A percentile compares a stretch with the other conserved stretches of the same genome.
These are phyloP conservation scores for Propithecus deckenii DNA, from an alignment of 2,797 vertebrate genomes.

Conservation along the genomic window DNA sequence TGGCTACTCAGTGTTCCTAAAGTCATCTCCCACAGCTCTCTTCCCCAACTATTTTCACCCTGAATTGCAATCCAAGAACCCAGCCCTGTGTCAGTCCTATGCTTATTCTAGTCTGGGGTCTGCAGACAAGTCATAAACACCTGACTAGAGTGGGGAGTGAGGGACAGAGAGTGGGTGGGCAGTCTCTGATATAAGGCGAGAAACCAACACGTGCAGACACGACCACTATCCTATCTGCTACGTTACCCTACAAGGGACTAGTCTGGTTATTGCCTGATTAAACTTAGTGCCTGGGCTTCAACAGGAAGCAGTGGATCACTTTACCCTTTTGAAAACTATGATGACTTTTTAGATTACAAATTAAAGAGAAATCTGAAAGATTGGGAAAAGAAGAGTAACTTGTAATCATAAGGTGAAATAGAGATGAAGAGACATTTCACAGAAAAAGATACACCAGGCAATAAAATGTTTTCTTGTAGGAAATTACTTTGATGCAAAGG, in stretches of 20 bases:
- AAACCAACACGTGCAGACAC: not conserved
- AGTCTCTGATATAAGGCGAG: not conserved
- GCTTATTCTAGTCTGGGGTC: not conserved
- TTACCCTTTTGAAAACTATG: not conserved
- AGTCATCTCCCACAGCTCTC: not conserved
- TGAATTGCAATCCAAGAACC: not conserved
- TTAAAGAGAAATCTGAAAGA: conserved; percentile 34
- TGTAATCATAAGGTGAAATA: not conserved
- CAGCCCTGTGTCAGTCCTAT: not conserved
- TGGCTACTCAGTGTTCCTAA: not conserved
- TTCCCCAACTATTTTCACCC: not conserved
- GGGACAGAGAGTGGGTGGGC: not conserved
- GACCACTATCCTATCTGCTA: not conserved
- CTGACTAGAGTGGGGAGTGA: not conserved
- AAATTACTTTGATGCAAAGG: not conserved
- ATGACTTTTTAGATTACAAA: not conserved
- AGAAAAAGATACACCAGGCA: not conserved
- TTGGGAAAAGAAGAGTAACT: not conserved
- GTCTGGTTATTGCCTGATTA: not conserved
- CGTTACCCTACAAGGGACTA: not conserved
- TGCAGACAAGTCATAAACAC: not conserved
- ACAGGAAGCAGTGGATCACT: not conserved
- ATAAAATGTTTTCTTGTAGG: not conserved
- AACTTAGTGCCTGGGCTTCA: not conserved
- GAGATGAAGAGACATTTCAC: not conserved